Evolutionary conservation across 2,113 vertebrate species (phyloP).

Genomic region (Desmodus rotundus): DNA sequence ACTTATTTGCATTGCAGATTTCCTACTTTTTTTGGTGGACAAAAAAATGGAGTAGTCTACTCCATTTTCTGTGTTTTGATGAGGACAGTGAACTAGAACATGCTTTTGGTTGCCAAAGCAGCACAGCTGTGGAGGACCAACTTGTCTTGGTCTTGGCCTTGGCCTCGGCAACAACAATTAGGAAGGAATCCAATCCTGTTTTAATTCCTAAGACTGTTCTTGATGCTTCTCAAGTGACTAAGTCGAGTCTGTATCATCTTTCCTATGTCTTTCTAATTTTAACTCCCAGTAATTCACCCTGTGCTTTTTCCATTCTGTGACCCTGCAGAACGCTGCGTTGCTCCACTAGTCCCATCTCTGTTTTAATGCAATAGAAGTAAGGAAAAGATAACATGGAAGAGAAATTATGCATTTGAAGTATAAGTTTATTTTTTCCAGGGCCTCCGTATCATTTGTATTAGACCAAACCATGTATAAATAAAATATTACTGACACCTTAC

Average conservation of each 20-base stretch:
- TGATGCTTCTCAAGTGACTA: neutral
- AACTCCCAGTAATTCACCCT: neutral
- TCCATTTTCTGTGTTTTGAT: neutral
- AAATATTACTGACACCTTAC: neutral
- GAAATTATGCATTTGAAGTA: neutral
- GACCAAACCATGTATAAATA: neutral
- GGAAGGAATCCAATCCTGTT: neutral
- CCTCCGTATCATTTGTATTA: neutral
- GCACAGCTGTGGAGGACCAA: neutral
- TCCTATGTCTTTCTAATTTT: neutral
- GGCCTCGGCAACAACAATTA: neutral
- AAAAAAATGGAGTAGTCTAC: too few species aligned
- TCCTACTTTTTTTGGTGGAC: neutral
- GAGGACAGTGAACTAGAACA: neutral
- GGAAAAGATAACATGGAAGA: neutral
- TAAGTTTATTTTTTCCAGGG: neutral
- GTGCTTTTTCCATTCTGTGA: neutral
- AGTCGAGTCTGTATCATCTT: neutral
- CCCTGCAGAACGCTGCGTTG: neutral
- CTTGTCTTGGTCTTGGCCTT: neutral
- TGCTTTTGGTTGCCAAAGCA: neutral
- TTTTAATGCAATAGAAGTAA: neutral
- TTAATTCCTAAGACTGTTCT: neutral
- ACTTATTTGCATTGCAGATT: neutral
- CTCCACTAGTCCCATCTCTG: neutral